These are phyloP conservation scores for Drosophila simulans DNA, from an alignment of 1,140 invertebrate genomes.

Conservation along the genomic window DNA sequence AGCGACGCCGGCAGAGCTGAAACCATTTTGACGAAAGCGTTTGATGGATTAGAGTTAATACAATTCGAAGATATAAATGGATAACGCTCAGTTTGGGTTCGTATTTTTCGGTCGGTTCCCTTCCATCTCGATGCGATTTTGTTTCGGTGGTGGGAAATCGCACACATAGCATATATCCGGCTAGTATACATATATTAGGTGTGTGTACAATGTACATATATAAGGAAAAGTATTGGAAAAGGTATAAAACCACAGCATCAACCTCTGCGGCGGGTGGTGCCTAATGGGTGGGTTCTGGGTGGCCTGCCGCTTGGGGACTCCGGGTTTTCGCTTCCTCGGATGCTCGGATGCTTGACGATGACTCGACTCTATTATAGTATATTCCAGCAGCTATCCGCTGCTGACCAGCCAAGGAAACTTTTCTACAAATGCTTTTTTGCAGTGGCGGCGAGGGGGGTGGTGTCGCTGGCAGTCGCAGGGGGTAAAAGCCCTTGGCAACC, in stretches of 20 bases:
- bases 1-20: conserved; percentile 16
- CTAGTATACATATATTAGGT: conserved; percentile 41
- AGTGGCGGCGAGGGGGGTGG: background rate
- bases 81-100: conserved; percentile 59
- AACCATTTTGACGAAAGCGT: conserved; percentile 50
- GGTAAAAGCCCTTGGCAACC: conserved; percentile 75
- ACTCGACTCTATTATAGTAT: conserved; percentile 79
- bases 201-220: conserved; percentile 28
- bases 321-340: conserved; percentile 42
- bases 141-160: conserved; percentile 65
- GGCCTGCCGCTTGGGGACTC: conserved; percentile 34
- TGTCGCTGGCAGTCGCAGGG: background rate
- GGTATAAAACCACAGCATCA: conserved; percentile 74
- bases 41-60: conserved; percentile 81
- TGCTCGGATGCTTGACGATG: conserved; percentile 55
- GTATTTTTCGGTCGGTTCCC: conserved; percentile 41
- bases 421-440: conserved; percentile 55
- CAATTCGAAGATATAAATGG: conserved; percentile 58
- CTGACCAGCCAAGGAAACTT: conserved; percentile 68
- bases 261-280: conserved; percentile 23
- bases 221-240: conserved; percentile 65
- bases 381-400: conserved; percentile 70
- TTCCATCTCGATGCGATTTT: conserved; percentile 32
- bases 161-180: conserved; percentile 31
- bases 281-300: conserved; percentile 15